These are phyloP conservation scores for Erethizon dorsatum DNA, from an alignment of 2,797 vertebrate species.

Conservation along the genomic window DNA sequence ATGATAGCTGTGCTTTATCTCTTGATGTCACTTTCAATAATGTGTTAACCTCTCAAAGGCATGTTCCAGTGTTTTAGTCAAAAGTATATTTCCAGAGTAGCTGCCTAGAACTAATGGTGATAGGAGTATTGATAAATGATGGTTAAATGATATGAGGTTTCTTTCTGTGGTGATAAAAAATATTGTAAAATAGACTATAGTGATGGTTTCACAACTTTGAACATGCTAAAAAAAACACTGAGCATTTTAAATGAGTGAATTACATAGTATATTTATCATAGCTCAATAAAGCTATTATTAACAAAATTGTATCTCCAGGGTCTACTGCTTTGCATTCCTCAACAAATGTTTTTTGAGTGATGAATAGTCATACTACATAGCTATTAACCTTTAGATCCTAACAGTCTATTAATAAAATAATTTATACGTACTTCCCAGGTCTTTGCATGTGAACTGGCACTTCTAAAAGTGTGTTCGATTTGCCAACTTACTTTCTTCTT, in stretches of 20 bases:
- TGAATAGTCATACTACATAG: background rate
- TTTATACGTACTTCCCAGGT: background rate
- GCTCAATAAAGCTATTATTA: conserved; percentile 32
- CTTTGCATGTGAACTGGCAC: conserved; percentile 49
- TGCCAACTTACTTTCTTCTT: conserved; percentile 64
- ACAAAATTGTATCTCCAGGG: conserved; percentile 42
- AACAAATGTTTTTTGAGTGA: conserved; percentile 24
- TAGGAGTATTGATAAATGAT: background rate
- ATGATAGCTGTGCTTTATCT: background rate
- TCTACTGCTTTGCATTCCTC: background rate
- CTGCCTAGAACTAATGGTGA: background rate
- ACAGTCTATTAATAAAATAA: conserved; percentile 48
- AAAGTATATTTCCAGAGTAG: background rate
- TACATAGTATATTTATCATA: conserved; percentile 12
- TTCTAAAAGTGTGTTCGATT: conserved; percentile 46
- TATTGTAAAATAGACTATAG: conserved; percentile 26
- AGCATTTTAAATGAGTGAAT: conserved; percentile 38
- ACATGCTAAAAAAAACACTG: background rate
- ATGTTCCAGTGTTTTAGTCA: background rate
- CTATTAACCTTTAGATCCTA: conserved; percentile 67
- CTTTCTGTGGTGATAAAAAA: conserved; percentile 15
- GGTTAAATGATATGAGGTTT: background rate
- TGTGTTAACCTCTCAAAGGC: conserved; percentile 21
- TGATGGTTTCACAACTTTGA: background rate
- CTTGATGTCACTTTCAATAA: background rate